These are phyloP conservation scores for Zygaena filipendulae DNA, from an alignment of 2,888 invertebrate genomes.

Conservation along the genomic window DNA sequence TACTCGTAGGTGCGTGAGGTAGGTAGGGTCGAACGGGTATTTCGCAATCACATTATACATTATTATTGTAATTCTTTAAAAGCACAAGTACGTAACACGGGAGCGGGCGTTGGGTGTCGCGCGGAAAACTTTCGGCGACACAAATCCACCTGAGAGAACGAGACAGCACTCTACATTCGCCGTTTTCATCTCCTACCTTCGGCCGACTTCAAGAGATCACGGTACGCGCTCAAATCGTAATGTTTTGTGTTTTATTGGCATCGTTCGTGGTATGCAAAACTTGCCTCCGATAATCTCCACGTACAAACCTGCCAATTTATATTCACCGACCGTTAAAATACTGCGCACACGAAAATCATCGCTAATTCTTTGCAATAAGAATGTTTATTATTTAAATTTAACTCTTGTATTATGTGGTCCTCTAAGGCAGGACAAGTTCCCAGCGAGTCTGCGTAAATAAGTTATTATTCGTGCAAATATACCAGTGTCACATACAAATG, in stretches of 20 bases:
- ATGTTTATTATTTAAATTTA: too few species aligned
- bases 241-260: conserved; percentile 55
- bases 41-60: background rate
- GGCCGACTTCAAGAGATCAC: too few species aligned
- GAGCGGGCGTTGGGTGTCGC: too few species aligned
- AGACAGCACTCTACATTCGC: too few species aligned
- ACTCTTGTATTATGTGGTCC: too few species aligned
- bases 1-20: too few species aligned
- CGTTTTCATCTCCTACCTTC: too few species aligned
- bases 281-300: conserved; percentile 49
- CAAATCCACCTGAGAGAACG: too few species aligned
- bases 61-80: conserved; percentile 36
- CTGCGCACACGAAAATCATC: too few species aligned
- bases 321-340: conserved; percentile 26
- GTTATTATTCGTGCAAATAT: conserved; percentile 48
- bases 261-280: conserved; percentile 59
- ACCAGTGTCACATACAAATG: conserved; percentile 38
- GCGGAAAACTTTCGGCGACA: too few species aligned
- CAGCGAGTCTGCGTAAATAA: conserved; percentile 35
- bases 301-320: conserved; percentile 32
- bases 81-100: conserved; percentile 53
- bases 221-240: conserved; percentile 46
- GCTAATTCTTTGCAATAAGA: too few species aligned
- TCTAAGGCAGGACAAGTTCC: too few species aligned
- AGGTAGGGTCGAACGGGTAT: background rate